Percentiles rank a stretch among this genome's conserved stretches.
Conservation (phyloP, 2,113 vertebrate species). For the Chionis minor region DNA sequence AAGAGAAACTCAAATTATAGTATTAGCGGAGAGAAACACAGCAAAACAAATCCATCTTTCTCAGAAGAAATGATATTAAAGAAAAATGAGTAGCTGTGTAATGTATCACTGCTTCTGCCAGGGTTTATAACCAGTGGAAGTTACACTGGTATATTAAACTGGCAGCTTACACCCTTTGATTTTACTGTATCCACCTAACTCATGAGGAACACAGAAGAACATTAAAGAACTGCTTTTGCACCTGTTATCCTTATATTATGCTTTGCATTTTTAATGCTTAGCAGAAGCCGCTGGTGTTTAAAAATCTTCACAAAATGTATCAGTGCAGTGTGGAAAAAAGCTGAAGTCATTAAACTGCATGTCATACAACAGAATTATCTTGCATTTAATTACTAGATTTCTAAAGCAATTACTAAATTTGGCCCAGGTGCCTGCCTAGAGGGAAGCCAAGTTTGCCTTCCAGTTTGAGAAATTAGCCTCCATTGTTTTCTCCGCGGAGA, state of each 20-base stretch:
- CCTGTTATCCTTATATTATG: background rate
- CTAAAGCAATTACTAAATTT: conserved; percentile 32
- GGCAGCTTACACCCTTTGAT: background rate
- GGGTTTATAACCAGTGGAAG: background rate
- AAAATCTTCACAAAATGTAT: conserved; percentile 22
- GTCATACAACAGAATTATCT: background rate
- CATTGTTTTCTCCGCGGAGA: background rate
- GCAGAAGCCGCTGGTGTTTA: background rate
- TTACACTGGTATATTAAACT: background rate
- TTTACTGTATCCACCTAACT: background rate
- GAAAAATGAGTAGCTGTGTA: background rate
- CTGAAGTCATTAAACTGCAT: background rate
- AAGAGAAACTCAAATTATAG: background rate
- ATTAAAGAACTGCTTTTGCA: conserved; percentile 32
- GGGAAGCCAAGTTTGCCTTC: background rate
- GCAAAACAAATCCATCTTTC: background rate
- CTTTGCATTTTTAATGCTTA: conserved; percentile 49
- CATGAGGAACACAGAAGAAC: background rate
- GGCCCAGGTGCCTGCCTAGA: background rate
- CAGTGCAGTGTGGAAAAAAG: background rate
- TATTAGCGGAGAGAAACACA: background rate
- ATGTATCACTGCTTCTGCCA: background rate
- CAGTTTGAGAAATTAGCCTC: background rate
- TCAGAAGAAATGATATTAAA: background rate
- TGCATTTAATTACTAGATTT: conserved; percentile 35